These are phyloP conservation scores for Drosophila villosipedis DNA, from an alignment of 2,888 invertebrate genomes.

Conservation along the genomic window DNA sequence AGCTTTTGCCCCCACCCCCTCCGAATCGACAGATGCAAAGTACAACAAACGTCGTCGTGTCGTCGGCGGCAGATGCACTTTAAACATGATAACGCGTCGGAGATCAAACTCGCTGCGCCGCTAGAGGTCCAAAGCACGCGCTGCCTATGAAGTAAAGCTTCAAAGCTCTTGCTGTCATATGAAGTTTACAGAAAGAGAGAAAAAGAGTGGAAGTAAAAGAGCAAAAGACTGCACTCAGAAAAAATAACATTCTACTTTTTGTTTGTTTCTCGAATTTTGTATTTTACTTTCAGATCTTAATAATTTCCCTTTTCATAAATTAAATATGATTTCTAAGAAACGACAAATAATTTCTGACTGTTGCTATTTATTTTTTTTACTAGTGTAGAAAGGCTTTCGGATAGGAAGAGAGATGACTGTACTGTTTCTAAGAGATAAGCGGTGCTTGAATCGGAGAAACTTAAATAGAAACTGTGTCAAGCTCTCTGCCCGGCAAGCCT, in stretches of 20 bases:
- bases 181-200: background rate
- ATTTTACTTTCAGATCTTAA: background rate
- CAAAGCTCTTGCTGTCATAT: constrained; percentile 13
- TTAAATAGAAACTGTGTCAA: constrained; percentile 51
- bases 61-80: constrained; percentile 40
- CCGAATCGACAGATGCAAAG: constrained; percentile 58
- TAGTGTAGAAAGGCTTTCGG: background rate
- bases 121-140: constrained; percentile 16
- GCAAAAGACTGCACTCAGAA: background rate
- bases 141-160: constrained; percentile 11
- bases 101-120: constrained; percentile 55
- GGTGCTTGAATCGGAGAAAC: constrained; percentile 20
- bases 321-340: background rate
- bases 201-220: background rate
- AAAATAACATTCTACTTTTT: background rate
- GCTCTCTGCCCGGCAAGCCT: constrained; percentile 34
- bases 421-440: constrained; percentile 35
- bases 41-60: constrained; percentile 32
- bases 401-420: constrained; percentile 22
- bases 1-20: constrained; percentile 11
- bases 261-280: background rate
- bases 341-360: background rate
- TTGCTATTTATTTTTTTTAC: background rate
- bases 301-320: background rate
- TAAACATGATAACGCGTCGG: constrained; percentile 39